Evolutionary conservation across 2,888 invertebrate species (phyloP).

Genomic region (Ophioninae sp.): DNA sequence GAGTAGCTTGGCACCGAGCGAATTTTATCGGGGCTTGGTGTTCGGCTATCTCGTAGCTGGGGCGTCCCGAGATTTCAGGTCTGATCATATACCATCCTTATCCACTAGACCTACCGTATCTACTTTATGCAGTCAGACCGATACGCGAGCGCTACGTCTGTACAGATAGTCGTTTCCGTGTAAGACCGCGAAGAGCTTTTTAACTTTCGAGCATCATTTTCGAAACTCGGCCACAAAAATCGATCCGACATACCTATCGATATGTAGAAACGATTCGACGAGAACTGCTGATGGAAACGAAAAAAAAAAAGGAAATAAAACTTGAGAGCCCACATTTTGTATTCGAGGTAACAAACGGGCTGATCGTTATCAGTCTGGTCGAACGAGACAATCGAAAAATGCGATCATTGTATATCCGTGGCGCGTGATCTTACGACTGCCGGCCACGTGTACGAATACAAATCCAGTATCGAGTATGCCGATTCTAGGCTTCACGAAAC

Average conservation of each 20-base stretch:
- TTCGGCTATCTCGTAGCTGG: slow-evolving; percentile 2
- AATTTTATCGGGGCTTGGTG: slow-evolving; percentile 10
- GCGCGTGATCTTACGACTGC: slow-evolving; percentile 51
- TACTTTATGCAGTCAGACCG: slow-evolving; percentile 14
- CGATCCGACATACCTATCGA: neutral
- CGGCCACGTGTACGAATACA: slow-evolving; percentile 64
- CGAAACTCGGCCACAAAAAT: slow-evolving; percentile 31
- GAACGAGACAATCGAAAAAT: slow-evolving; percentile 36
- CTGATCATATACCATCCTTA: slow-evolving; percentile 19
- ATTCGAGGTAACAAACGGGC: slow-evolving; percentile 59
- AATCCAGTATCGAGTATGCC: slow-evolving; percentile 63
- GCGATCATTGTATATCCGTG: slow-evolving; percentile 16
- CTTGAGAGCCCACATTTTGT: slow-evolving; percentile 16
- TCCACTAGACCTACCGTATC: slow-evolving; percentile 6
- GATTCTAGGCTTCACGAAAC: slow-evolving; percentile 66
- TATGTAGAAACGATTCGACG: neutral
- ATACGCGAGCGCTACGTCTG: neutral
- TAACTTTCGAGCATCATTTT: slow-evolving; percentile 16
- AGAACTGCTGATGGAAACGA: neutral
- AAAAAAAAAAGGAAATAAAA: slow-evolving; percentile 25
- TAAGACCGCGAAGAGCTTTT: slow-evolving; percentile 32
- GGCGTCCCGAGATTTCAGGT: slow-evolving; percentile 20
- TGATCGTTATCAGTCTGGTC: slow-evolving; percentile 56
- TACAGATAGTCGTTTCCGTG: slow-evolving; percentile 23
- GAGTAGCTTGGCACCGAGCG: neutral